Base-by-base conservation (phyloP, 2,113 vertebrate genomes). In the Entelurus aequoreus region DNA sequence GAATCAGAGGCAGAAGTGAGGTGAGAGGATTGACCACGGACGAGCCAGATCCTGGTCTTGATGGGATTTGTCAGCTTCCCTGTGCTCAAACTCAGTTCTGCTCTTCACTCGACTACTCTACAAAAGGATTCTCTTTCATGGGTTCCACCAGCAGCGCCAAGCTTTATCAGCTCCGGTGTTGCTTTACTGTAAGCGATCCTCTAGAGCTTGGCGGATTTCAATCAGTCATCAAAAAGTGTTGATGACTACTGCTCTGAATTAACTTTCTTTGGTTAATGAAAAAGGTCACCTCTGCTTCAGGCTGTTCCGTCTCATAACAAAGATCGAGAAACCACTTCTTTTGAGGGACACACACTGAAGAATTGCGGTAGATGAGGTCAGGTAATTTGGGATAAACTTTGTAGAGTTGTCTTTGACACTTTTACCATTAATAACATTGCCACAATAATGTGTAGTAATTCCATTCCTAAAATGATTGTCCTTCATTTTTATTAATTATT, bases 101-200 rank as follows among this genome's bases (percentile, higher is more conserved):
- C 66, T 76, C 62, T 74, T 67, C 73, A 72, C 74, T 54, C 58
- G 64, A 73, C 66, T 77, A 74, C 75, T 75, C 72, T 77, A 68
- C 74, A 54, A 71, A 35, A 50, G 72, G 76, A 80, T 87, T 79
- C 82, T 74, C 76, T 82, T 83, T 87, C 80, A 84, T 61, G 59
- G 77, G 65, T 68, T 80, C 68, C 78, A 62, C 71, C 35, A 68
- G 63, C 76, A 76, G 68, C 44, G 58, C 67, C 12, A 66, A 60
- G 59, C 74, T 70, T 76, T 72, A 87, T 85, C 81, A 78, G 82
- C 80, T 77, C 55, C 59, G 84, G 86, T 86, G 76, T 90, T 77
- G 47, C 69, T 77, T 90, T 88, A 83, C 89, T 74, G 86, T 81
- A 87, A 90, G 82, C 28, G 79, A 87, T 88, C 80, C 71, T 3